Evolutionary conservation across 2,888 invertebrate species (phyloP).

Genomic region (Lobophora halterata): DNA sequence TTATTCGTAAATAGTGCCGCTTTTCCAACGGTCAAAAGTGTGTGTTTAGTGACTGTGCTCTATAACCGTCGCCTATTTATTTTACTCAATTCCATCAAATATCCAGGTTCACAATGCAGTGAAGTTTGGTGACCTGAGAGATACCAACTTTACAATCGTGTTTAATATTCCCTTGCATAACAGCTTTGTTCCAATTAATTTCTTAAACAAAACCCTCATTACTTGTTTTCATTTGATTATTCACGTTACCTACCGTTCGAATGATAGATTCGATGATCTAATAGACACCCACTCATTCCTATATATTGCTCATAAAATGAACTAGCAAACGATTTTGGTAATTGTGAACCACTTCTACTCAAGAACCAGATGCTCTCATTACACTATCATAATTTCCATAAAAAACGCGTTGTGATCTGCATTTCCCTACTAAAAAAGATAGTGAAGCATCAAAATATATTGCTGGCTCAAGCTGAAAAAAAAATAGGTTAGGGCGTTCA

Average conservation of each 20-base stretch:
- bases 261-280: slow-evolving; percentile 51
- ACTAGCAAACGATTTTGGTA: slow-evolving; percentile 5
- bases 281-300: slow-evolving; percentile 55
- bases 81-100: slow-evolving; percentile 10
- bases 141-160: slow-evolving; percentile 3
- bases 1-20: neutral
- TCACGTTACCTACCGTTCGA: slow-evolving; percentile 36
- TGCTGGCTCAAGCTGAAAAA: too few relatives aligned
- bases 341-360: slow-evolving; percentile 2
- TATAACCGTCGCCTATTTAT: slow-evolving; percentile 5
- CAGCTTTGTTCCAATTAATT: slow-evolving; percentile 10
- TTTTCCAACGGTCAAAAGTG: slow-evolving; percentile 1
- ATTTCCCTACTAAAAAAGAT: too few relatives aligned
- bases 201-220: slow-evolving; percentile 4
- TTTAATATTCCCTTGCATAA: slow-evolving; percentile 1
- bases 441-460: too few relatives aligned
- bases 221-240: slow-evolving; percentile 25
- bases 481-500: too few relatives aligned
- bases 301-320: slow-evolving; percentile 26
- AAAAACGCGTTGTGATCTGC: too few relatives aligned
- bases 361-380: slow-evolving; percentile 1
- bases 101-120: slow-evolving; percentile 4
- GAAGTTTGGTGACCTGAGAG: slow-evolving; percentile 12
- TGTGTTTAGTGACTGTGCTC: neutral
- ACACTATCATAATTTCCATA: too few relatives aligned